A percentile compares a stretch with the other conserved stretches of the same genome.
Evolutionary conservation across 2,888 invertebrate species (phyloP).

Genomic region (Sinopyrophorus schimmeli): DNA sequence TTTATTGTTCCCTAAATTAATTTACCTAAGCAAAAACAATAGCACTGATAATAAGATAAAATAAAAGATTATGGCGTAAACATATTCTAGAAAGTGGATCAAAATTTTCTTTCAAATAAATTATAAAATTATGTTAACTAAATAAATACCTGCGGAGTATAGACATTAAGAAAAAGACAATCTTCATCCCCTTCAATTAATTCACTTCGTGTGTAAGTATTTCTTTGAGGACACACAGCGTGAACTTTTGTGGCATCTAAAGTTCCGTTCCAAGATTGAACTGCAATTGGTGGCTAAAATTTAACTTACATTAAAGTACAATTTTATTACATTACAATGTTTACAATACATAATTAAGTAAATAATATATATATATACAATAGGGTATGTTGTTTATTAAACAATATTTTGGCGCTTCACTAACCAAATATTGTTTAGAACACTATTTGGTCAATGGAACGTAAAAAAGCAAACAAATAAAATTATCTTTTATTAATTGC

Average conservation of each 20-base stretch:
- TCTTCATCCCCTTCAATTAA: slow-evolving; percentile 73
- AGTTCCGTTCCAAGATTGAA: slow-evolving; percentile 64
- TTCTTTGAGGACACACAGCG: slow-evolving; percentile 65
- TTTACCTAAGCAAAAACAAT: too few species aligned
- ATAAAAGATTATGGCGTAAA: background rate
- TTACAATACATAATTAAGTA: background rate
- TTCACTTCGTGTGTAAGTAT: slow-evolving; percentile 43
- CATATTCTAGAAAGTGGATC: background rate
- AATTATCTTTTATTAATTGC: too few species aligned
- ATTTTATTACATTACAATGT: background rate
- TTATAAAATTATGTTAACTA: background rate
- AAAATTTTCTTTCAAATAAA: background rate
- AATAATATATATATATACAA: too few species aligned
- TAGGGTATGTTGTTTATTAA: too few species aligned
- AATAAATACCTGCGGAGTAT: slow-evolving; percentile 59
- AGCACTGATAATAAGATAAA: background rate
- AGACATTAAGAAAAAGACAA: slow-evolving; percentile 80
- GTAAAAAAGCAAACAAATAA: too few species aligned
- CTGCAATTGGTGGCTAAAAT: slow-evolving; percentile 66
- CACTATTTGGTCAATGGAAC: too few species aligned
- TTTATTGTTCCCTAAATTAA: too few species aligned
- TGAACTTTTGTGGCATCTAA: slow-evolving; percentile 67
- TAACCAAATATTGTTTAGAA: too few species aligned
- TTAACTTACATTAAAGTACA: background rate
- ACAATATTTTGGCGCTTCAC: too few species aligned